Evolutionary conservation across 2,797 vertebrate genomes (phyloP), one percentile per base, ranked within the genome.

Genomic region (Phrynocephalus guinanensis): DNA sequence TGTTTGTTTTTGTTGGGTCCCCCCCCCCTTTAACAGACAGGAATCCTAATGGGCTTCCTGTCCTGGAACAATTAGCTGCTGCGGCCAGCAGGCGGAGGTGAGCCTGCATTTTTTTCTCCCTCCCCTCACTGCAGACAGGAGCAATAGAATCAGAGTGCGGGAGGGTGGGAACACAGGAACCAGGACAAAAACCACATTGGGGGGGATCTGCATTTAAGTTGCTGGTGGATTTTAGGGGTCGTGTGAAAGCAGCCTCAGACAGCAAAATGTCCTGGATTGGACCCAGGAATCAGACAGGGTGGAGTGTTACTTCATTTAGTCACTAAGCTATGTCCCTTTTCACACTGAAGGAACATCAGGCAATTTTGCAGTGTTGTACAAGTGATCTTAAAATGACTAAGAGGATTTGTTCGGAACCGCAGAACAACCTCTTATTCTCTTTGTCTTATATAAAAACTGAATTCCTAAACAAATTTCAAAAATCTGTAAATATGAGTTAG

Each of bases 301-400:
- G 6, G 33, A 18, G 85, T 63, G 28, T 72, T 79, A 22, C 79
- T 1, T 52, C 72, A 76, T 85, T 88, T 78, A 73, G 67, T 82
- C 86, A 89, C 86, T 88, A 82, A 38, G 83, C 88, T 26, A 44
- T 4, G 60, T 30, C 78, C 87, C 71, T 92, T 83, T 91, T 0
- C 0, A 90, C 72, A 9, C 26, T 33, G 89, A 67, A 50, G 91
- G 88, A 86, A 91, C 56, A 70, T 93, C 6, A 87, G 67, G 77
- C 77, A 70, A 83, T 86, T 86, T 82, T 89, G 78, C 90, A 85
- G 44, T 89, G 88, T 82, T 90, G 84, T 71, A 89, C 90, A 92
- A 87, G 72, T 79, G 79, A 80, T 90, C 18, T 94, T 87, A 81
- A 79, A 92, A 93, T 44, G 91, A 90, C 82, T 86, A 89, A 83